These are phyloP conservation scores for Trididemnum clinides DNA, from an alignment of 23 tunicate genomes.

Conservation along the genomic window DNA sequence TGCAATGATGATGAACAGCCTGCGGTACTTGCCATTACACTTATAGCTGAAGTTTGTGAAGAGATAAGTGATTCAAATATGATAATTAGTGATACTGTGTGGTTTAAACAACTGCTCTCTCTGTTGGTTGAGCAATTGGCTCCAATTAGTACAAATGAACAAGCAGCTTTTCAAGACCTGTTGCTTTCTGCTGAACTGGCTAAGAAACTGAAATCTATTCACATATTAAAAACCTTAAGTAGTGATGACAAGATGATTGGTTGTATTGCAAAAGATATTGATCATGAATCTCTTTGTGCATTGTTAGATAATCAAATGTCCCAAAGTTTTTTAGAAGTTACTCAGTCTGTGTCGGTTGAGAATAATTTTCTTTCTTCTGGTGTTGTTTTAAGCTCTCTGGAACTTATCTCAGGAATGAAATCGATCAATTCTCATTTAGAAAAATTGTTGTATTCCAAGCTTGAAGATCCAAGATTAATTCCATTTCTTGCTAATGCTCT, in stretches of 20 bases:
- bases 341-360: slow-evolving; percentile 10
- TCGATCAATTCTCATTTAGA: slow-evolving; percentile 32
- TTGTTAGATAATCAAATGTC: slow-evolving; percentile 65
- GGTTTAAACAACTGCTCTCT: neutral
- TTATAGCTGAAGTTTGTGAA: slow-evolving; percentile 76
- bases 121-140: neutral
- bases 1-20: slow-evolving; percentile 5
- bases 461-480: slow-evolving; percentile 53
- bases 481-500: slow-evolving; percentile 53
- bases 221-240: slow-evolving; percentile 37
- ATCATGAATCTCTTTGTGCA: neutral
- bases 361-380: slow-evolving; percentile 38
- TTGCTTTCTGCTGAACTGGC: slow-evolving; percentile 1
- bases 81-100: neutral
- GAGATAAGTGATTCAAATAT: slow-evolving; percentile 21
- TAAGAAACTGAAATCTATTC: slow-evolving; percentile 40
- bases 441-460: slow-evolving; percentile 36
- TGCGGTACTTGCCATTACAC: slow-evolving; percentile 32
- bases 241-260: slow-evolving; percentile 42
- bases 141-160: neutral
- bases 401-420: slow-evolving; percentile 37
- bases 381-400: slow-evolving; percentile 50
- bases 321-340: slow-evolving; percentile 37
- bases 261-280: slow-evolving; percentile 1
- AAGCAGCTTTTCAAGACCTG: neutral